Base-by-base conservation (phyloP, 2,888 invertebrate genomes). In the Eristalis intricaria region DNA sequence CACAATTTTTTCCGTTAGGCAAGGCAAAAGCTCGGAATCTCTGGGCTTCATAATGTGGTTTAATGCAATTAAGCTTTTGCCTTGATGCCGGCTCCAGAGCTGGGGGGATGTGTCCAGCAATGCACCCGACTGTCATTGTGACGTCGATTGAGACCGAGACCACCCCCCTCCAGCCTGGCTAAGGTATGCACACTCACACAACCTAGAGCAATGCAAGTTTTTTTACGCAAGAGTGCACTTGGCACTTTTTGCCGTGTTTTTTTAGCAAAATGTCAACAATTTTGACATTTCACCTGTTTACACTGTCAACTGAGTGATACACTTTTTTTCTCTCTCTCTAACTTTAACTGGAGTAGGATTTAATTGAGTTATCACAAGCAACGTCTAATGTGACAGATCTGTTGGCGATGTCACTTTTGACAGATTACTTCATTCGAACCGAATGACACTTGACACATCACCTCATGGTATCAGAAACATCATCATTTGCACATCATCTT, bases 11-110 rank as follows among this genome's bases (percentile, higher is more conserved):
- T 66, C 89, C 56, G 89, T 78, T 90, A 91, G 91, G 89, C 88
- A 91, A 89, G 86, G 91, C 91, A 89, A 89, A 89, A 90, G 88
- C 85, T 84, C 38, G 38, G 22, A 38, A 58, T 50, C 43, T 65
- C 75, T 83, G 84, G 84, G 86, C 86, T 87, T 87, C 19, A 35
- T 79, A 79, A 64, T 56, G 35, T 29, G 56, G 58, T 65, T 61
- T 74, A 50, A 78, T 76, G 84, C 86, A 66, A 70, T 71, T 76
- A 50, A 76, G 84, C 65, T 84, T 64, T 32, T 61, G 87, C 87
- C 84, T 87, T 87, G 84, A 84, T 84, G 73, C 84, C 50, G 87
- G 87, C 87, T 50, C 84, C 84, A 84, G 75, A 4, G 11, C n/a
- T 4, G 19, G 29, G 43, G 13, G n/a, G 10, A 66, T 15, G 23